Percentiles rank a stretch among this genome's conserved stretches.
These are phyloP conservation scores for Pseudomyrmex cubaensis DNA, from an alignment of 1,140 invertebrate species.

Conservation along the genomic window DNA sequence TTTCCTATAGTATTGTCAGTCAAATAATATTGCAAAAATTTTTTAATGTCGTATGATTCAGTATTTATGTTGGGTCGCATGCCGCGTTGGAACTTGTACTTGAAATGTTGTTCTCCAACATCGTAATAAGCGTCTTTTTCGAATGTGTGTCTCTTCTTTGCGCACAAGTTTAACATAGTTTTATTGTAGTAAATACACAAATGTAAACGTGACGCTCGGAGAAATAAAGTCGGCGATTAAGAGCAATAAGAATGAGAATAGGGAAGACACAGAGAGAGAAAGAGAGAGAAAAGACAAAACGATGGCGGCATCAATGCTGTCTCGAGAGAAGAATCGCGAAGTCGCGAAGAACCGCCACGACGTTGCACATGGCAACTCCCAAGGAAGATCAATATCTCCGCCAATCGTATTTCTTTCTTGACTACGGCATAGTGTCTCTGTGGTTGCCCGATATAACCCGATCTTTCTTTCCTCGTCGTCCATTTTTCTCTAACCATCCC, in stretches of 20 bases:
- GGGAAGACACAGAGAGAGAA: not conserved
- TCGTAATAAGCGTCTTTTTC: not conserved
- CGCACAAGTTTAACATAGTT: not conserved
- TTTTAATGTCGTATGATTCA: slow-evolving; percentile 14
- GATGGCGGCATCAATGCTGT: slow-evolving; percentile 10
- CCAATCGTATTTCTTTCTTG: slow-evolving; percentile 76
- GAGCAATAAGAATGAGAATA: too few relatives aligned
- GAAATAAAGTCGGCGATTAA: not conserved
- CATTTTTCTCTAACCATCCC: not conserved
- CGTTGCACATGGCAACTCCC: slow-evolving; percentile 73
- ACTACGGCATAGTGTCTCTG: slow-evolving; percentile 63
- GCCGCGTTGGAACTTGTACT: slow-evolving; percentile 35
- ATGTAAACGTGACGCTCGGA: too few relatives aligned
- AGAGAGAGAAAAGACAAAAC: slow-evolving; percentile 46
- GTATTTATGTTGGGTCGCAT: slow-evolving; percentile 18
- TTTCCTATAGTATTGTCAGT: too few relatives aligned
- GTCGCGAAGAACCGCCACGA: slow-evolving; percentile 69
- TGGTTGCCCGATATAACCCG: slow-evolving; percentile 45
- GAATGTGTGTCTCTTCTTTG: not conserved
- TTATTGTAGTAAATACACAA: not conserved
- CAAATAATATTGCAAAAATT: slow-evolving; percentile 19
- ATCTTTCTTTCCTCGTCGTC: not conserved
- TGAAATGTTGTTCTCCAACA: slow-evolving; percentile 27
- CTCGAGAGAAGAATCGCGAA: slow-evolving; percentile 69
- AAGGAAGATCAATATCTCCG: slow-evolving; percentile 77